A percentile compares a stretch with the other conserved stretches of the same genome.
Evolutionary conservation across 2,797 vertebrate genomes (phyloP).

Genomic region (Hybognathus amarus): DNA sequence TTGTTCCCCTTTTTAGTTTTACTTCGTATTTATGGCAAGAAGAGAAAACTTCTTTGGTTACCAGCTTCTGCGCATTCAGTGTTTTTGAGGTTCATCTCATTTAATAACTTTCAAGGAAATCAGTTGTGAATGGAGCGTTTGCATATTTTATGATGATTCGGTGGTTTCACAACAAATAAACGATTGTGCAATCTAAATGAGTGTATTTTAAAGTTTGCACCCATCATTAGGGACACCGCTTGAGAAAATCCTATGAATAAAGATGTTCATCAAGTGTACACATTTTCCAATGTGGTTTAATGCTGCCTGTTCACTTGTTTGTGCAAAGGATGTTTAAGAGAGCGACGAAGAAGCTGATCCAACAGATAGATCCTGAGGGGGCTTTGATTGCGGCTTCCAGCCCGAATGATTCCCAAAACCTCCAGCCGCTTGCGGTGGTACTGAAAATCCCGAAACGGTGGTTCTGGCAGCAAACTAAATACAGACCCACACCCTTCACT

Average conservation of each 20-base stretch:
- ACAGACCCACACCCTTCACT: conserved; percentile 85
- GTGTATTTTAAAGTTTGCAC: neutral
- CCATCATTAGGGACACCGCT: neutral
- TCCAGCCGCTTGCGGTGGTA: conserved; percentile 83
- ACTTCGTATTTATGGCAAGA: neutral
- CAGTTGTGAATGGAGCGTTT: neutral
- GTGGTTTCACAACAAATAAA: neutral
- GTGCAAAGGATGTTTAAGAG: conserved; percentile 86
- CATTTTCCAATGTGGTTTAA: neutral
- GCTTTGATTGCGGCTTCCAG: conserved; percentile 84
- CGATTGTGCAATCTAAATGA: neutral
- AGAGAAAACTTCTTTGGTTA: neutral
- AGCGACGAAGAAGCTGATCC: conserved; percentile 87
- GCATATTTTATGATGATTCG: neutral
- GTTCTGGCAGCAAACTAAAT: conserved; percentile 89
- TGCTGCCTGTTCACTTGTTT: conserved; percentile 22
- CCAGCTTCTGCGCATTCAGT: neutral
- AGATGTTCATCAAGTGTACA: neutral
- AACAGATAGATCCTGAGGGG: conserved; percentile 83
- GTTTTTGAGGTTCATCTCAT: no score
- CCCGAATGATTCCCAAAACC: conserved; percentile 85
- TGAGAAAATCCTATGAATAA: neutral
- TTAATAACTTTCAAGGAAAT: neutral
- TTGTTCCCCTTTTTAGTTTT: neutral
- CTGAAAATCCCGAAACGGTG: conserved; percentile 83